phyloP scores from a whole-genome alignment of 2,113 vertebrate genomes.

The Psammodynastes pulverulentus region DNA sequence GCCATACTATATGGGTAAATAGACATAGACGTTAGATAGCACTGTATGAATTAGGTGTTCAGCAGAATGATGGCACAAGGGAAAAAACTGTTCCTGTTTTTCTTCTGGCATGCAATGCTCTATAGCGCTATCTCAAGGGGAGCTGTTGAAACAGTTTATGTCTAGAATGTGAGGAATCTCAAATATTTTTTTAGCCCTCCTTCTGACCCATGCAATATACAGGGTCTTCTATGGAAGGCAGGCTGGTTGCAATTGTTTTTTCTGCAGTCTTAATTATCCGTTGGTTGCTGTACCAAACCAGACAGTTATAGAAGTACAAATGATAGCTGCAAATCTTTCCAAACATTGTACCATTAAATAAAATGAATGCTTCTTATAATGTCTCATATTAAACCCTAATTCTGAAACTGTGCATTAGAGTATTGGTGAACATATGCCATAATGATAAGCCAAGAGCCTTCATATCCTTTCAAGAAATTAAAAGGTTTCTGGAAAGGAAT shows the following conservation, averaged over 20 bases:
- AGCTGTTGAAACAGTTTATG: neutral
- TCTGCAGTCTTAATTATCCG: neutral
- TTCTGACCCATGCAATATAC: neutral
- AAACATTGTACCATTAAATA: neutral
- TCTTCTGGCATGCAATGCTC: neutral
- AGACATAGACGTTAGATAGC: neutral
- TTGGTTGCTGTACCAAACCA: neutral
- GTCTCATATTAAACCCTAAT: neutral
- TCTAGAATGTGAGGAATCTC: neutral
- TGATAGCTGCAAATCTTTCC: neutral
- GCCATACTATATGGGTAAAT: neutral
- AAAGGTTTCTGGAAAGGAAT: neutral
- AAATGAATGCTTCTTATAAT: neutral
- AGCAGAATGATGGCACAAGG: neutral
- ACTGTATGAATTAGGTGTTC: neutral
- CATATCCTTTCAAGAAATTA: neutral
- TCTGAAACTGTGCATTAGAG: no score
- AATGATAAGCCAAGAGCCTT: neutral
- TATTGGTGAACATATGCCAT: neutral
- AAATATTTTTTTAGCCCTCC: neutral
- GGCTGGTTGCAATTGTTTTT: neutral
- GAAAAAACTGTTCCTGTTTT: neutral
- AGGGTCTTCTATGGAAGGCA: neutral
- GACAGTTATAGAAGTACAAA: neutral
- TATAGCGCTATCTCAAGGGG: neutral